Conservation (phyloP, 2,888 invertebrate genomes). For the Scaptodrosophila latifasciaeformis region DNA sequence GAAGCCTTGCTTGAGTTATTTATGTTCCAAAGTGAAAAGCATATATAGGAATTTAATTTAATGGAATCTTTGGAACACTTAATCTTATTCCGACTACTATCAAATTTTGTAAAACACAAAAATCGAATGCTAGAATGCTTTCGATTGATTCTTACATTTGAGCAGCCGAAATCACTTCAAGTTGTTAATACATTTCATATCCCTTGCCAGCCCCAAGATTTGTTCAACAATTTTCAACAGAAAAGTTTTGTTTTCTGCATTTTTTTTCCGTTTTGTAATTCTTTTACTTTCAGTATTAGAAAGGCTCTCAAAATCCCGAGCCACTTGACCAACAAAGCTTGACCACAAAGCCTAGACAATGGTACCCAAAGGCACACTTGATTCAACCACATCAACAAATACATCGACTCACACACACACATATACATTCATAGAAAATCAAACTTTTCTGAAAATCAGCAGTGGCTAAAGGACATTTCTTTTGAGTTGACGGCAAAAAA, state of each 20-base stretch:
- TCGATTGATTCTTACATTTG: constrained; percentile 20
- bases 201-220: constrained; percentile 39
- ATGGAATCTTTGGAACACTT: too few relatives aligned
- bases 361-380: constrained; percentile 66
- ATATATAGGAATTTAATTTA: too few relatives aligned
- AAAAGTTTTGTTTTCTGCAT: too few relatives aligned
- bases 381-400: constrained; percentile 32
- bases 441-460: constrained; percentile 41
- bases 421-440: constrained; percentile 38
- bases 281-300: too few relatives aligned
- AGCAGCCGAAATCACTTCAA: constrained; percentile 43
- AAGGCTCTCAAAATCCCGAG: not conserved
- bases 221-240: constrained; percentile 38
- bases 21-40: too few relatives aligned
- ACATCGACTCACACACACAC: not conserved
- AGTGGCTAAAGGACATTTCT: too few relatives aligned
- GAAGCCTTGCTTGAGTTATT: too few relatives aligned
- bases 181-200: constrained; percentile 56
- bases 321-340: constrained; percentile 48
- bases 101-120: too few relatives aligned
- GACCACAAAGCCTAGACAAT: constrained; percentile 57
- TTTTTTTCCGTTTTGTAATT: too few relatives aligned
- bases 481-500: not conserved
- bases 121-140: too few relatives aligned
- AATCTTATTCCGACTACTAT: too few relatives aligned